These are phyloP conservation scores for Neoitamus cyanurus DNA, from an alignment of 2,888 invertebrate genomes.

Conservation along the genomic window DNA sequence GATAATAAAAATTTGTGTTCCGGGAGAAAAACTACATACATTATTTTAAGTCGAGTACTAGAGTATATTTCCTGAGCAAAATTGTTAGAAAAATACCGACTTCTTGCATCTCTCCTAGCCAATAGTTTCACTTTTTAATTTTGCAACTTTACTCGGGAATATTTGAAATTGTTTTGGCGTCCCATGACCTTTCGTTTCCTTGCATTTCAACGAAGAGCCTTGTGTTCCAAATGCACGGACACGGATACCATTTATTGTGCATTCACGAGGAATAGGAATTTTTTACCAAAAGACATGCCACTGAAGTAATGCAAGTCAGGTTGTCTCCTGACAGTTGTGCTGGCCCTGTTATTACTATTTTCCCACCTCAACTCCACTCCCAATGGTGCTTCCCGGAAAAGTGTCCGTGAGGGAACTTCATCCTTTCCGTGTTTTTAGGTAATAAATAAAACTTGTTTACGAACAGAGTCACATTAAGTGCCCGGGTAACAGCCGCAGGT, in stretches of 20 bases:
- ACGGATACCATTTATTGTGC: not conserved
- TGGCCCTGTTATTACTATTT: not conserved
- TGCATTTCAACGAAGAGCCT: not conserved
- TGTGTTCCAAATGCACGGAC: not conserved
- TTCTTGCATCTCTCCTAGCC: not conserved
- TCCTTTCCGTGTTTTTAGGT: constrained; percentile 17
- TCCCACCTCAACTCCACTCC: not conserved
- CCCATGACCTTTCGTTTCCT: not conserved
- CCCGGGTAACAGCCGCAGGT: constrained; percentile 7
- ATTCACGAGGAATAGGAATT: not conserved
- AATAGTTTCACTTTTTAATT: not conserved
- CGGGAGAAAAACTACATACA: no score
- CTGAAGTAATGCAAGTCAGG: not conserved
- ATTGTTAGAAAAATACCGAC: no score
- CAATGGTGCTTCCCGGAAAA: not conserved
- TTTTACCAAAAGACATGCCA: not conserved
- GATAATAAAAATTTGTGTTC: no score
- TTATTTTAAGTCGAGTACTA: no score
- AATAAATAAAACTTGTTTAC: constrained; percentile 33
- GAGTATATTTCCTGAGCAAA: no score
- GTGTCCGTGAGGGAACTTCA: not conserved
- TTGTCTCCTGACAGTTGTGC: not conserved
- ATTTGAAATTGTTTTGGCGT: not conserved
- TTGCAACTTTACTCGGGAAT: not conserved
- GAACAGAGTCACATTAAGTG: constrained; percentile 1